phyloP scores from a whole-genome alignment of 2,113 vertebrate genomes.

The Chaetodon auriga region DNA sequence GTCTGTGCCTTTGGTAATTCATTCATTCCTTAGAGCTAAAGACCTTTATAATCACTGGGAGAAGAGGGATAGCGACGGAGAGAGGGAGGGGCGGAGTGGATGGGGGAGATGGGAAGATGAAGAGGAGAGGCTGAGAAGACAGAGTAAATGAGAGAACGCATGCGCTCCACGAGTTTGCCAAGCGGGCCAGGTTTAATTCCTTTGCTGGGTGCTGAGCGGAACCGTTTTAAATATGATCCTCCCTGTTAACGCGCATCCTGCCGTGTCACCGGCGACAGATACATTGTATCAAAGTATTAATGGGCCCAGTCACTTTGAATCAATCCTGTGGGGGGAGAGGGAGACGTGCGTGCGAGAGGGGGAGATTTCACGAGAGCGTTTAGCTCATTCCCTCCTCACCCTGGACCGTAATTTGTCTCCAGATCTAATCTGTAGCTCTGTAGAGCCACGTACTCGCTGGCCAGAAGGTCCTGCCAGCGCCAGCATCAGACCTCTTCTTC shows the following conservation, averaged over 20 bases:
- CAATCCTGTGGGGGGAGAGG: slow-evolving; percentile 67
- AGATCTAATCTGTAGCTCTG: neutral
- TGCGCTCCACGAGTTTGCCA: slow-evolving; percentile 75
- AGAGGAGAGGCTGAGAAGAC: slow-evolving; percentile 71
- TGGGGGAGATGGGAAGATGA: slow-evolving; percentile 67
- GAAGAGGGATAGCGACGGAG: slow-evolving; percentile 74
- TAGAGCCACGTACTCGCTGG: neutral
- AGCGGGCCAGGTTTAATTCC: slow-evolving; percentile 81
- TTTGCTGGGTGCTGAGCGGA: slow-evolving; percentile 81
- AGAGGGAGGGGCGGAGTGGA: slow-evolving; percentile 64
- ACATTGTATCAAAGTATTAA: slow-evolving; percentile 83
- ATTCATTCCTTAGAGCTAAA: slow-evolving; percentile 83
- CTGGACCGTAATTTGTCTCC: slow-evolving; percentile 22
- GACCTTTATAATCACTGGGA: slow-evolving; percentile 85
- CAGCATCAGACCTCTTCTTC: neutral
- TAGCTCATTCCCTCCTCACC: slow-evolving; percentile 24
- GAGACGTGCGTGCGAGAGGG: slow-evolving; percentile 33
- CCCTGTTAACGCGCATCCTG: slow-evolving; percentile 74
- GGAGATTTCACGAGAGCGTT: slow-evolving; percentile 29
- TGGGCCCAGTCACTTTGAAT: slow-evolving; percentile 85
- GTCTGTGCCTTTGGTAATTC: slow-evolving; percentile 87
- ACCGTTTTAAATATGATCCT: slow-evolving; percentile 86
- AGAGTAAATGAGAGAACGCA: slow-evolving; percentile 82
- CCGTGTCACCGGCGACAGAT: slow-evolving; percentile 84
- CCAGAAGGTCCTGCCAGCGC: neutral